Evolutionary conservation across 2,888 invertebrate genomes (phyloP).

Genomic region (Pristionchus entomophagus): DNA sequence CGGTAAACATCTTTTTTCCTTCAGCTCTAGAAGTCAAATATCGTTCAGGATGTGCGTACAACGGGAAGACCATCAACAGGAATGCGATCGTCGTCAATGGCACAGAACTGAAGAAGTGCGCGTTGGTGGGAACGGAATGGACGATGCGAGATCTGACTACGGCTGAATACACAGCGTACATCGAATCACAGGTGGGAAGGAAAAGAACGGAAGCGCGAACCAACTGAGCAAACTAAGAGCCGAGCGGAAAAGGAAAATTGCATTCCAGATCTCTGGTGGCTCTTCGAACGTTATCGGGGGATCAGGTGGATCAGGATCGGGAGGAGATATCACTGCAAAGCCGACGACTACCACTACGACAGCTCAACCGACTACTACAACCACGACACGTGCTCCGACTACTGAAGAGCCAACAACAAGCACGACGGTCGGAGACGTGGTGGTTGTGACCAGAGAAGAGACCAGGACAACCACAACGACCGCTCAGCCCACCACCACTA

Average conservation of each 20-base stretch:
- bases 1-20: background rate
- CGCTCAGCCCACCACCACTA: background rate
- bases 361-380: background rate
- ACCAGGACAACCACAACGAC: background rate
- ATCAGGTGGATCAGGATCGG: conserved; percentile 36
- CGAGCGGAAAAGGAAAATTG: background rate
- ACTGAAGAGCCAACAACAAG: conserved; percentile 30
- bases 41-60: conserved; percentile 30
- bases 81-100: conserved; percentile 16
- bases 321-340: conserved; percentile 41
- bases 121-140: background rate
- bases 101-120: conserved; percentile 23
- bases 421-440: background rate
- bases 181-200: background rate
- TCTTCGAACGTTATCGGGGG: conserved; percentile 40
- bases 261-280: conserved; percentile 21
- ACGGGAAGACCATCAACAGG: conserved; percentile 13
- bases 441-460: background rate
- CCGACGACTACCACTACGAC: conserved; percentile 15
- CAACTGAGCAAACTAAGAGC: background rate
- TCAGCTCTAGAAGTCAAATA: no score
- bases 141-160: conserved; percentile 31
- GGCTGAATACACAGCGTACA: conserved; percentile 36
- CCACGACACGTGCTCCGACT: background rate
- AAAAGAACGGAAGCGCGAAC: background rate